Base-by-base conservation (phyloP, 2,888 invertebrate species). In the Agonum fuliginosum region DNA sequence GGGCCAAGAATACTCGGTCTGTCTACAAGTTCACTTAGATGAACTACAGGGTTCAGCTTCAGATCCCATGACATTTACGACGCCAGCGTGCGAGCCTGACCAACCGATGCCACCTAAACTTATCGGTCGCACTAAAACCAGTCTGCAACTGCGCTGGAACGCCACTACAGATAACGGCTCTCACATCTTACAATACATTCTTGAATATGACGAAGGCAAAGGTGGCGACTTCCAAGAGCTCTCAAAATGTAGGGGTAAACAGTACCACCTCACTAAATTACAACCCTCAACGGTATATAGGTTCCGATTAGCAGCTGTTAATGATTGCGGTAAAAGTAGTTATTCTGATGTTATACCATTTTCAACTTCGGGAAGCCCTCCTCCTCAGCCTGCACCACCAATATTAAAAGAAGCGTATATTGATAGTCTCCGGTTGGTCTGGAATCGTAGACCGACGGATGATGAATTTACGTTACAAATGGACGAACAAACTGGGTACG, bases 1-100 rank as follows among this genome's bases (percentile, higher is more conserved):
- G 10, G 95, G 95, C n/a, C 93, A 94, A 84, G 95, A 95, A 85
- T 97, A 96, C 87, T 92, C 93, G 78, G 93, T 96, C 81, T 93
- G 94, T 83, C 88, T 94, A 80, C 93, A 93, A 86, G 94, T 95
- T 81, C 91, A 93, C 83, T 87, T 94, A 80, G 94, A 95, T 80
- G 92, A 92, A 84, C 85, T 93, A 79, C 91, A 92, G 80, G 95
- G 95, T 70, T 90, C 91, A 41, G 91, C 93, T 5, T 94, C 94
- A 78, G 93, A 94, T 83, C 92, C 94, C 74, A 91, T 93, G 78
- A 92, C 92, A 81, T 96, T 97, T 88, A 91, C 91, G 80, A 97
- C 97, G 30, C 93, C 93, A 19, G 86, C 94, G 78, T 95, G 95
- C 84, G 94, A 94, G 83, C 96, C 97, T 19, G 95, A 94, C 82